Base-by-base conservation (phyloP, 2,113 vertebrate genomes). In the Nothocercus nigrocapillus region DNA sequence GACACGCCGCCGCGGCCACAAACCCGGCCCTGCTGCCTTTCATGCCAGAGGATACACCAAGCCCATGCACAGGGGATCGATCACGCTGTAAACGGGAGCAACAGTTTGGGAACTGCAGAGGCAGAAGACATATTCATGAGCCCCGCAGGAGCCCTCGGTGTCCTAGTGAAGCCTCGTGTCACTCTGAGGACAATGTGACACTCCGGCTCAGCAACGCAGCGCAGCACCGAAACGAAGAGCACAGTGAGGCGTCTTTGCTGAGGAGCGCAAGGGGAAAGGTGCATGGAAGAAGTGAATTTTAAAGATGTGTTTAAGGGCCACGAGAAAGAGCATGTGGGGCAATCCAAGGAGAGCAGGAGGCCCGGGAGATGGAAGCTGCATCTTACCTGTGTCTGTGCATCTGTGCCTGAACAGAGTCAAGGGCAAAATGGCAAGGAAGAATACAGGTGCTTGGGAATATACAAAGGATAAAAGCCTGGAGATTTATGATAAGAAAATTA, bases 361-460 rank as follows among this genome's bases (percentile, higher is more conserved):
- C 40, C 61, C 68, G 14, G 34, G 30, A 76, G 38, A n/a, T 21
- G 21, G 12, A 73, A 9, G 1, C 34, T 59, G 30, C 16, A n/a
- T 58, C 3, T 13, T 18, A 9, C 20, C 5, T 0, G 0, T 19
- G 11, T 22, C 5, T 34, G 28, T 49, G 40, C 2, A 2, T 38
- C 32, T 81, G n/a, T 40, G 21, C 0, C 1, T 42, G 40, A 61
- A 42, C 17, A 63, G 13, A 73, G 44, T 28, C 11, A 91, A 76
- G 40, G 54, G 24, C 28, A 91, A 93, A 92, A 42, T 32, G 13
- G 47, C 47, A 5, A 13, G 58, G 74, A 92, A 92, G 16, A 79
- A 56, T 53, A 54, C 14, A 66, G 32, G 17, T 66, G 61, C 34
- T 27, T 24, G 4, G 34, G 44, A 94, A 36, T 7, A 40, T 3